Evolutionary conservation across 1,140 invertebrate species (phyloP).

Genomic region (Medauroidea extradentata): DNA sequence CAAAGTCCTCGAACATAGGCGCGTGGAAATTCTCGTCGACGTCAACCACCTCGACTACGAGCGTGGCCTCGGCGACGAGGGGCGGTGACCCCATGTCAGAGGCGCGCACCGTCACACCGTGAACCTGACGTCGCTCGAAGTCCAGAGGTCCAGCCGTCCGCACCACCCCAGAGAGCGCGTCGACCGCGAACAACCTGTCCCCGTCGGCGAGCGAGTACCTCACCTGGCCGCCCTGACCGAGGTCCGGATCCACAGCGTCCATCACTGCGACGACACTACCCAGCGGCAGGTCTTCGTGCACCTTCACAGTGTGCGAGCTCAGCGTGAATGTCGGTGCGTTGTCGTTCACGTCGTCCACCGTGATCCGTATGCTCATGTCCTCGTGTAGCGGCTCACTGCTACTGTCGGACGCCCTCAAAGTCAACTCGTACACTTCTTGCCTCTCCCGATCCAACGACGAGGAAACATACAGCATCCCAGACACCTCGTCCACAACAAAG

Average conservation of each 20-base stretch:
- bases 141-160: constrained; percentile 70
- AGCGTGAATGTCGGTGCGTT: constrained; percentile 79
- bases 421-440: constrained; percentile 76
- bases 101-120: constrained; percentile 79
- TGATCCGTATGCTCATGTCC: constrained; percentile 69
- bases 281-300: constrained; percentile 85
- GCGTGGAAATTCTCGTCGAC: constrained; percentile 87
- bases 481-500: constrained; percentile 74
- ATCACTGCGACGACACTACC: constrained; percentile 81
- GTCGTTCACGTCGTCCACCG: constrained; percentile 88
- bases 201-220: constrained; percentile 62
- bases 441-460: constrained; percentile 77
- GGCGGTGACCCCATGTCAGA: constrained; percentile 74
- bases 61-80: constrained; percentile 65
- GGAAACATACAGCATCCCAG: constrained; percentile 72
- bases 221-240: constrained; percentile 71
- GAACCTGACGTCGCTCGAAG: constrained; percentile 83
- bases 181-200: constrained; percentile 63
- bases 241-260: constrained; percentile 82
- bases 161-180: constrained; percentile 76
- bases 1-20: constrained; percentile 80
- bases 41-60: constrained; percentile 85
- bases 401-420: constrained; percentile 75
- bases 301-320: constrained; percentile 67
- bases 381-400: constrained; percentile 58